These are phyloP conservation scores for Drosophila kurseongensis DNA, from an alignment of 1,140 invertebrate genomes.

Conservation along the genomic window DNA sequence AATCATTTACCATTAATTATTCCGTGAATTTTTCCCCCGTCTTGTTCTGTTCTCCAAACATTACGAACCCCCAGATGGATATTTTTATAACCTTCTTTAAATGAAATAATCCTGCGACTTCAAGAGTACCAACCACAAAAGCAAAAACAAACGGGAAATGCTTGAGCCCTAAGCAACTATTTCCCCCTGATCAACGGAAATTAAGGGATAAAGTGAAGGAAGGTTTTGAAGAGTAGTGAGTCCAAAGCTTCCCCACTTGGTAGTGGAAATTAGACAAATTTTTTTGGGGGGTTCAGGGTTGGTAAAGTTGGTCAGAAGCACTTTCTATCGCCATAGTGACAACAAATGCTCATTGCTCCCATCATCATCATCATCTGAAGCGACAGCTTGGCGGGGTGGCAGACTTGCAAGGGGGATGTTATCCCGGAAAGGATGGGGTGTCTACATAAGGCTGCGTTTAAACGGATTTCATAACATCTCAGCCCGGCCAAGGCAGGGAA, in stretches of 20 bases:
- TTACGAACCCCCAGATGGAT: not conserved
- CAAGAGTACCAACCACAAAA: conserved; percentile 21
- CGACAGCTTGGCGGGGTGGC: conserved; percentile 39
- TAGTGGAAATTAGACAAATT: conserved; percentile 14
- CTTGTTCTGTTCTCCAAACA: not conserved
- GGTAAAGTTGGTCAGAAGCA: conserved; percentile 21
- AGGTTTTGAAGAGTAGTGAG: not conserved
- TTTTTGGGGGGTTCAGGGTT: conserved; percentile 5
- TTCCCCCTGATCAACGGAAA: conserved; percentile 17
- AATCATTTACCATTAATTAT: conserved; percentile 44
- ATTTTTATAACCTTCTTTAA: conserved; percentile 19
- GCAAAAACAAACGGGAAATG: conserved; percentile 49
- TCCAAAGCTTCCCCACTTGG: not conserved
- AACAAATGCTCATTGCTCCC: conserved; percentile 40
- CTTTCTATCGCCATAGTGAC: conserved; percentile 55
- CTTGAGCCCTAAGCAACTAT: conserved; percentile 30
- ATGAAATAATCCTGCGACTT: conserved; percentile 12
- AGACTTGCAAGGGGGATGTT: conserved; percentile 12
- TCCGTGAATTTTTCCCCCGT: conserved; percentile 2
- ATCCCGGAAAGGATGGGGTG: not conserved
- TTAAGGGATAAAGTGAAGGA: conserved; percentile 4
- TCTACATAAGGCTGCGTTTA: conserved; percentile 64
- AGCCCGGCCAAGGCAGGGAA: conserved; percentile 33
- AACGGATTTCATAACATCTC: conserved; percentile 73
- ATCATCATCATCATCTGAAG: conserved; percentile 29